phyloP scores from a whole-genome alignment of 2,113 vertebrate species.

The Camelus bactrianus region DNA sequence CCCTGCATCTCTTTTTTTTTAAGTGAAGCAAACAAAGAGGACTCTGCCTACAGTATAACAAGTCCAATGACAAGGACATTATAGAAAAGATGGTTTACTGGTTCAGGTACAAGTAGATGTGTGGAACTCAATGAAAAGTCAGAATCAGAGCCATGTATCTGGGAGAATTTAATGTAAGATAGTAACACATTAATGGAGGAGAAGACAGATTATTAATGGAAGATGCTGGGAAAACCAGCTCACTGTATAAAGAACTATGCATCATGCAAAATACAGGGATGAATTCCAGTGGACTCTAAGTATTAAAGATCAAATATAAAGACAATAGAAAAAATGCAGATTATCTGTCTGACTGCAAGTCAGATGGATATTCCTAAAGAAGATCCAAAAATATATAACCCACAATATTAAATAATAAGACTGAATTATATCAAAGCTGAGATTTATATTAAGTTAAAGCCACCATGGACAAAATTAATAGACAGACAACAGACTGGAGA shows the following conservation, averaged over 20 bases:
- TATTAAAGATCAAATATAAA: neutral
- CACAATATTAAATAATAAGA: neutral
- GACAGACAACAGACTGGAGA: neutral
- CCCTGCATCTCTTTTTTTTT: neutral
- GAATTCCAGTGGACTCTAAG: neutral
- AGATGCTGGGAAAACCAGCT: neutral
- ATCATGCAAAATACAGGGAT: neutral
- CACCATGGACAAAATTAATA: neutral
- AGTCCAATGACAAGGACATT: neutral
- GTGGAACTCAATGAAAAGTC: neutral
- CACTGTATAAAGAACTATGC: neutral
- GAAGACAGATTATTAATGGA: neutral
- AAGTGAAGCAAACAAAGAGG: neutral
- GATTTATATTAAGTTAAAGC: neutral
- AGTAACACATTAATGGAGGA: neutral
- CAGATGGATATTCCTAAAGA: neutral
- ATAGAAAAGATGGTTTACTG: neutral
- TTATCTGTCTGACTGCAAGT: slow-evolving; percentile 12
- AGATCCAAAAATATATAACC: neutral
- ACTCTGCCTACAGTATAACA: neutral
- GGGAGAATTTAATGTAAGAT: neutral
- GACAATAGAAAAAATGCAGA: neutral
- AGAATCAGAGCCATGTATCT: neutral
- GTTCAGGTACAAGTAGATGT: neutral
- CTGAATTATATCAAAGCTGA: neutral